phyloP scores from a whole-genome alignment of 2,797 vertebrate species.

The Ambastaia sidthimunki region DNA sequence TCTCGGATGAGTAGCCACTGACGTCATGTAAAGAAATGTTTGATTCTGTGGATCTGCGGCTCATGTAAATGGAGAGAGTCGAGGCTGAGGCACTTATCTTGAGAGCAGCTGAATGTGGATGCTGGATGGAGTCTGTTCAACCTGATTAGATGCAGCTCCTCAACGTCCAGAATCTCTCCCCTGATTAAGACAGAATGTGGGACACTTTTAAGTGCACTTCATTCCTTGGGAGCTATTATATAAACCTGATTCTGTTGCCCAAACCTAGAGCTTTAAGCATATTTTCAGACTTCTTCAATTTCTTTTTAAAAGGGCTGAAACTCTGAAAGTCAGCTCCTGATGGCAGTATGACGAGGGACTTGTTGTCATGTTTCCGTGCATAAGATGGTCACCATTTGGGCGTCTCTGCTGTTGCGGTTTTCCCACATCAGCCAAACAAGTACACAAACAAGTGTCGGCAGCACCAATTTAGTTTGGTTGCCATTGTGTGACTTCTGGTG shows the following conservation, averaged over 20 bases:
- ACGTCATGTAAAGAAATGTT: constrained; percentile 66
- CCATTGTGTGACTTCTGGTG: background rate
- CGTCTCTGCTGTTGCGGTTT: constrained; percentile 3
- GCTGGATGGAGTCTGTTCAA: constrained; percentile 50
- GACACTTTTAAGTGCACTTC: constrained; percentile 23
- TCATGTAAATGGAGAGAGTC: constrained; percentile 51
- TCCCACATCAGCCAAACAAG: background rate
- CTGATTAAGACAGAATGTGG: constrained; percentile 61
- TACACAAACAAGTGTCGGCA: background rate
- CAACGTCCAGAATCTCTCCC: constrained; percentile 28
- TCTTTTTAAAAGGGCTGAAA: constrained; percentile 11
- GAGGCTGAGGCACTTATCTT: constrained; percentile 54
- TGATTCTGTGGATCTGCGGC: constrained; percentile 51
- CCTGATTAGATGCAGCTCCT: constrained; percentile 49
- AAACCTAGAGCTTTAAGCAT: constrained; percentile 25
- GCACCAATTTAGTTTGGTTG: constrained; percentile 14
- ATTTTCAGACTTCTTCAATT: background rate
- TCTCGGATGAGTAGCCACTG: constrained; percentile 65
- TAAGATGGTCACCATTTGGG: background rate
- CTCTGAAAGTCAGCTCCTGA: constrained; percentile 13
- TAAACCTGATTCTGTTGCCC: constrained; percentile 8
- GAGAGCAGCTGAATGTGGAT: constrained; percentile 54
- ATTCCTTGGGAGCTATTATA: background rate
- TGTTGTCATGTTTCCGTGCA: constrained; percentile 17
- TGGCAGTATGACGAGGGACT: constrained; percentile 23